These are phyloP conservation scores for Mixornis gularis DNA, from an alignment of 2,113 vertebrate genomes.

Conservation along the genomic window DNA sequence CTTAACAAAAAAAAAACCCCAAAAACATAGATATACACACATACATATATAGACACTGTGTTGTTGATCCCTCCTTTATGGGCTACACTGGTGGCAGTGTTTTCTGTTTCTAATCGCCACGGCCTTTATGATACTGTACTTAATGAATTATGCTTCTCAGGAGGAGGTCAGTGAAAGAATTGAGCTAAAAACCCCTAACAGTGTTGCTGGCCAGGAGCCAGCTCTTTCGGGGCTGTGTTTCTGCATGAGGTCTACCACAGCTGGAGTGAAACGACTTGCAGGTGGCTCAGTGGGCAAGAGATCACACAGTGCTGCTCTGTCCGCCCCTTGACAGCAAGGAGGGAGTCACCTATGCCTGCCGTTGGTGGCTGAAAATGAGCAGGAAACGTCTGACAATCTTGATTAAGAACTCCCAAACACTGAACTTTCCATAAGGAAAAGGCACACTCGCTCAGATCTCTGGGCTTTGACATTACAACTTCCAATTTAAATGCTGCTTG, in stretches of 20 bases:
- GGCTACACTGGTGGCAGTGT: constrained; percentile 48
- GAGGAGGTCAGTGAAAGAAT: constrained; percentile 68
- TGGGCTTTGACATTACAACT: constrained; percentile 15
- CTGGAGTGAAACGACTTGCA: constrained; percentile 73
- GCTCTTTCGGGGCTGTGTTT: constrained; percentile 54
- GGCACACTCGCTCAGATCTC: constrained; percentile 46
- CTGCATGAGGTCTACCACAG: constrained; percentile 71
- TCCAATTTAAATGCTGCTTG: constrained; percentile 42
- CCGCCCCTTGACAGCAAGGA: constrained; percentile 58
- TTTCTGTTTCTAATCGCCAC: constrained; percentile 61
- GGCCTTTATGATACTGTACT: constrained; percentile 62
- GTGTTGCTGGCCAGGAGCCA: constrained; percentile 57
- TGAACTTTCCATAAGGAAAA: constrained; percentile 65
- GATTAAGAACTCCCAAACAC: constrained; percentile 64
- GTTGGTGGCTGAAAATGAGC: constrained; percentile 67
- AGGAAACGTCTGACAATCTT: constrained; percentile 70
- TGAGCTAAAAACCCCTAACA: constrained; percentile 65
- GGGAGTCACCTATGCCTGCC: constrained; percentile 66
- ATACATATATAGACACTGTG: background rate
- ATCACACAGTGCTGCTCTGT: constrained; percentile 66
- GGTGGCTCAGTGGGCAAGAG: constrained; percentile 72
- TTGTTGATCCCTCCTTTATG: background rate
- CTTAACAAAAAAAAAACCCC: background rate
- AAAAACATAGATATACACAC: background rate
- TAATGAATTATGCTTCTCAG: constrained; percentile 67